Evolutionary conservation across 2,797 vertebrate genomes (phyloP).

Genomic region (Sarcophilus harrisii): DNA sequence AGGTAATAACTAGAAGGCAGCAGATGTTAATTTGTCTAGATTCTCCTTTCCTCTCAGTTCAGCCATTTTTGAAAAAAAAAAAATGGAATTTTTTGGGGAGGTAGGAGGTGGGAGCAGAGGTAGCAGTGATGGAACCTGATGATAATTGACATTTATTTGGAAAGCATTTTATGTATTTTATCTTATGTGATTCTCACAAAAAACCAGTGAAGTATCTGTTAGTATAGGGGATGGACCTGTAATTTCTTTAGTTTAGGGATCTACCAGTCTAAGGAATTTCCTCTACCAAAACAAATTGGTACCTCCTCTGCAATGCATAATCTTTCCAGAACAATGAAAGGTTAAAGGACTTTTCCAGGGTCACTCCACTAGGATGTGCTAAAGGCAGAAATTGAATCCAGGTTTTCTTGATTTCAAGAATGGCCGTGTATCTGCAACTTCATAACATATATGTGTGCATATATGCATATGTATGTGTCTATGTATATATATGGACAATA

Average conservation of each 20-base stretch:
- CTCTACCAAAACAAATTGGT: neutral
- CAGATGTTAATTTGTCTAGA: conserved; percentile 43
- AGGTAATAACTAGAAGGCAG: conserved; percentile 51
- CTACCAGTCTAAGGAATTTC: neutral
- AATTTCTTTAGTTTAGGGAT: neutral
- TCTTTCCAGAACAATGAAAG: neutral
- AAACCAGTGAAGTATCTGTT: neutral
- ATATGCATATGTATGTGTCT: neutral
- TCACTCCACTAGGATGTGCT: neutral
- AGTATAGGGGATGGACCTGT: neutral
- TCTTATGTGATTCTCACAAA: neutral
- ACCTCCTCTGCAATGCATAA: neutral
- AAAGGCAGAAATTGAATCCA: neutral
- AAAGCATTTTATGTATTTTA: neutral
- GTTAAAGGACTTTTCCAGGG: neutral
- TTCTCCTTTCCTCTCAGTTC: neutral
- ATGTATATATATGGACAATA: no score
- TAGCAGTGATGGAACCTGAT: neutral
- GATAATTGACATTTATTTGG: neutral
- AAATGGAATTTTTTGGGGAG: neutral
- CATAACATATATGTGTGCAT: neutral
- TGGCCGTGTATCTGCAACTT: neutral
- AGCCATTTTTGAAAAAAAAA: neutral
- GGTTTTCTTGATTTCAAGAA: neutral
- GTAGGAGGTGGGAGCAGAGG: neutral